A percentile compares a stretch with the other conserved stretches of the same genome.
phyloP scores from a whole-genome alignment of 2,113 vertebrate genomes.

The Arenaria interpres region DNA sequence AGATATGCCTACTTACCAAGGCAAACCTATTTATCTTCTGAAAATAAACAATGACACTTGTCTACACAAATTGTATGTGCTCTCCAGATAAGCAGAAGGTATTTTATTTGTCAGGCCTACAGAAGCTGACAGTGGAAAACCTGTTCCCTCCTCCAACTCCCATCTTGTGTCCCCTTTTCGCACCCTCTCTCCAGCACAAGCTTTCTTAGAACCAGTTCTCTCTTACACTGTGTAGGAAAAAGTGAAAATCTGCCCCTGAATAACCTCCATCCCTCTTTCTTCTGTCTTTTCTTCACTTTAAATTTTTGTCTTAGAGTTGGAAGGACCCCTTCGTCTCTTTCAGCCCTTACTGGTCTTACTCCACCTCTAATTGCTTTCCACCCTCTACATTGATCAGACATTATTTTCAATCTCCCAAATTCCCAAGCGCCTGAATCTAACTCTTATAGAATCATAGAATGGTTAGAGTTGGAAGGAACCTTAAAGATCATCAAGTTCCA shows the following conservation, averaged over 20 bases:
- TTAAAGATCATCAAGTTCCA: too few species aligned
- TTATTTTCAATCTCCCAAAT: not conserved
- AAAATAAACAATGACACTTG: not conserved
- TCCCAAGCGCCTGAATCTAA: not conserved
- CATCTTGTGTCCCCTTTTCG: not conserved
- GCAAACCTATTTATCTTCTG: not conserved
- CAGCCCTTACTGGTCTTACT: not conserved
- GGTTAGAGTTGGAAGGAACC: too few species aligned
- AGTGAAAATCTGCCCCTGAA: not conserved
- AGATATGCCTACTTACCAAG: not conserved
- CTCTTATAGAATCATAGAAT: not conserved
- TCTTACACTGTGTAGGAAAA: not conserved
- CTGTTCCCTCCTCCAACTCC: not conserved
- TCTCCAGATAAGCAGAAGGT: not conserved
- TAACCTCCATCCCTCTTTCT: not conserved
- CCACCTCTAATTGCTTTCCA: not conserved
- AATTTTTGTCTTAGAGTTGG: too few species aligned
- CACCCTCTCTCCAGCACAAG: not conserved
- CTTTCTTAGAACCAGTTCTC: not conserved
- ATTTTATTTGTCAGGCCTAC: not conserved
- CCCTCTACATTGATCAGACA: accelerated
- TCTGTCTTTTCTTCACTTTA: not conserved
- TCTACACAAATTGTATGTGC: not conserved
- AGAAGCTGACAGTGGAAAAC: not conserved
- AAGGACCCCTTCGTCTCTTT: not conserved